Percentiles rank a stretch among this genome's conserved stretches.
phyloP scores from a whole-genome alignment of 2,113 vertebrate genomes.

The Pygoscelis adeliae region DNA sequence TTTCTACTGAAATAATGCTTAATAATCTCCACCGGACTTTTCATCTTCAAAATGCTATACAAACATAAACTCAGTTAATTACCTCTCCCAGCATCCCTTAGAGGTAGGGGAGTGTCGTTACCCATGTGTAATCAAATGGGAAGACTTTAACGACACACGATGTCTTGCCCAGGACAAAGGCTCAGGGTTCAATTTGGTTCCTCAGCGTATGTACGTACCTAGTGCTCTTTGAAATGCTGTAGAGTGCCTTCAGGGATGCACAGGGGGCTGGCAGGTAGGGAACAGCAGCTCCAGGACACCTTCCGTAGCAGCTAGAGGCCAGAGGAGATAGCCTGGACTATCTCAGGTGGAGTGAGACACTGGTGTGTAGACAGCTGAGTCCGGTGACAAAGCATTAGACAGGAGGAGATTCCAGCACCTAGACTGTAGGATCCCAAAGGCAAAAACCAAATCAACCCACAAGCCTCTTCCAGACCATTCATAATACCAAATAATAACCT shows the following conservation, averaged over 20 bases:
- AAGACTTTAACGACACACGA: accelerated
- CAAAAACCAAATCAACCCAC: background rate
- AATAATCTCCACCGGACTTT: background rate
- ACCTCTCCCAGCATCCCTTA: background rate
- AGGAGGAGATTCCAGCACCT: background rate
- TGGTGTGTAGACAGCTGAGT: background rate
- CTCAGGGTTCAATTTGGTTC: background rate
- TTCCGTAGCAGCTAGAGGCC: background rate
- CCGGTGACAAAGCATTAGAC: background rate
- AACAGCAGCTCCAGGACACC: background rate
- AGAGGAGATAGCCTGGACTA: background rate
- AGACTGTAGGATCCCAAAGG: background rate
- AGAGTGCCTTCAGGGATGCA: background rate
- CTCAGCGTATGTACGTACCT: accelerated
- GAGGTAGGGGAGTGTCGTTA: background rate
- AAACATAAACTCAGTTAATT: background rate
- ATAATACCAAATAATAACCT: background rate
- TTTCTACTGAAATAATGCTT: background rate
- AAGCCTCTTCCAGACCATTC: background rate
- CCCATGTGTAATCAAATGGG: background rate
- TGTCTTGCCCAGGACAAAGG: background rate
- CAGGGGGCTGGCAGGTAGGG: background rate
- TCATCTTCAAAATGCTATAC: background rate
- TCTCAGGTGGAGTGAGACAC: background rate
- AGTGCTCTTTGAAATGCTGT: background rate